A percentile compares a stretch with the other conserved stretches of the same genome.
Evolutionary conservation across 2,888 invertebrate species (phyloP).

Genomic region (Labia minor): DNA sequence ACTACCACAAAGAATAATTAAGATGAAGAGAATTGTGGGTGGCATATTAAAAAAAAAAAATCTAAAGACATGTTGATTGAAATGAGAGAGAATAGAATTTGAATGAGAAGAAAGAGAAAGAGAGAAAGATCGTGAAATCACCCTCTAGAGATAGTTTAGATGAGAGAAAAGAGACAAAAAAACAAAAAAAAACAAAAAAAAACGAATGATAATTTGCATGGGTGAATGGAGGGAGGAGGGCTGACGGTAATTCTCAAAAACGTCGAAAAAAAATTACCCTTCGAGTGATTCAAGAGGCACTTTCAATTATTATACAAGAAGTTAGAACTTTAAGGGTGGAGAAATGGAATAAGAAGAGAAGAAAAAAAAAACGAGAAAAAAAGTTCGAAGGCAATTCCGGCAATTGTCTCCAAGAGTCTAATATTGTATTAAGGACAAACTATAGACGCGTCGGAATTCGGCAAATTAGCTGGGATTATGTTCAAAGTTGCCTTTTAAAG

Average conservation of each 20-base stretch:
- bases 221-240: too few relatives aligned
- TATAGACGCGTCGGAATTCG: too few relatives aligned
- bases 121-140: neutral
- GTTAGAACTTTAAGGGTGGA: neutral
- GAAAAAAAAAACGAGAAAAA: too few relatives aligned
- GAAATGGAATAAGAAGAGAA: too few relatives aligned
- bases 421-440: neutral
- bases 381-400: neutral
- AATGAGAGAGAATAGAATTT: constrained; percentile 14
- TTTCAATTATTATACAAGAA: constrained; percentile 22
- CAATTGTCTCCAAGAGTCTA: constrained; percentile 8
- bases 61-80: constrained; percentile 23
- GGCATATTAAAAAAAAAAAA: constrained; percentile 21
- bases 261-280: neutral
- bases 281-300: constrained; percentile 23
- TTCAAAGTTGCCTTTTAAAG: too few relatives aligned
- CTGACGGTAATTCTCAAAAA: too few relatives aligned
- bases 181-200: neutral
- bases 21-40: neutral
- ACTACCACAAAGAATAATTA: neutral
- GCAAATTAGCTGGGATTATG: too few relatives aligned
- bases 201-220: too few relatives aligned
- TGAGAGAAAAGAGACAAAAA: neutral
- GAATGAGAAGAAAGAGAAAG: neutral
- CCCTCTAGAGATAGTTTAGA: neutral